Conservation (phyloP, 2,797 vertebrate genomes). For the Danionella dracula region DNA sequence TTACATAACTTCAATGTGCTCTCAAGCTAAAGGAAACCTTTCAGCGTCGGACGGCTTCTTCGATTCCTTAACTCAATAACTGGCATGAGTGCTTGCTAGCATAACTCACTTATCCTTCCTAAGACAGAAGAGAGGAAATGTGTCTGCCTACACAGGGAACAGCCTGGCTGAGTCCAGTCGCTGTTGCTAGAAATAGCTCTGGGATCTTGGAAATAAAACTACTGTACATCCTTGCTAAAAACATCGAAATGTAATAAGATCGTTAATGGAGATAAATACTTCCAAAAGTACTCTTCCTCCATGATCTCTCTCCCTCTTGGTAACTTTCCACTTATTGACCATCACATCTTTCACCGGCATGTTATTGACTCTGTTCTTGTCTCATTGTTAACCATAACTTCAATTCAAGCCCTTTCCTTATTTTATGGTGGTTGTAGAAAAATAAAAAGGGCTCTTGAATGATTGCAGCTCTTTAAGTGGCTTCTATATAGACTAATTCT, state of each 20-base stretch:
- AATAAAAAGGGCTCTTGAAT: too few relatives aligned
- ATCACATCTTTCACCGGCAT: too few relatives aligned
- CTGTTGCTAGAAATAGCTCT: conserved; percentile 43
- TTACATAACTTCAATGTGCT: neutral
- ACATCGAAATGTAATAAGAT: conserved; percentile 27
- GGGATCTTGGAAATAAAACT: conserved; percentile 48
- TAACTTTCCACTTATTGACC: neutral
- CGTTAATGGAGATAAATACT: conserved; percentile 17
- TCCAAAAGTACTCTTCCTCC: conserved; percentile 32
- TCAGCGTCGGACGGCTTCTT: conserved; percentile 4
- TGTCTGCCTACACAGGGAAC: conserved; percentile 31
- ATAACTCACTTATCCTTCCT: conserved; percentile 40
- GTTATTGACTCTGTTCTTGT: too few relatives aligned
- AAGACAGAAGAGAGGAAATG: neutral
- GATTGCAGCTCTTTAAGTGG: too few relatives aligned
- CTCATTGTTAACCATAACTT: too few relatives aligned
- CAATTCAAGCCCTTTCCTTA: too few relatives aligned
- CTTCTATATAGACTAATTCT: too few relatives aligned
- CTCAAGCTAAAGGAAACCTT: neutral
- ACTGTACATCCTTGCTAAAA: conserved; percentile 27
- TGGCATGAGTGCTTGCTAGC: conserved; percentile 46
- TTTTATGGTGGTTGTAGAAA: too few relatives aligned
- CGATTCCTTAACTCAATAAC: conserved; percentile 49
- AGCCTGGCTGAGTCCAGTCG: conserved; percentile 48
- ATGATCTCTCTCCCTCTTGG: neutral